phyloP scores from a whole-genome alignment of 2,113 vertebrate species.

The Accipiter virgatus region DNA sequence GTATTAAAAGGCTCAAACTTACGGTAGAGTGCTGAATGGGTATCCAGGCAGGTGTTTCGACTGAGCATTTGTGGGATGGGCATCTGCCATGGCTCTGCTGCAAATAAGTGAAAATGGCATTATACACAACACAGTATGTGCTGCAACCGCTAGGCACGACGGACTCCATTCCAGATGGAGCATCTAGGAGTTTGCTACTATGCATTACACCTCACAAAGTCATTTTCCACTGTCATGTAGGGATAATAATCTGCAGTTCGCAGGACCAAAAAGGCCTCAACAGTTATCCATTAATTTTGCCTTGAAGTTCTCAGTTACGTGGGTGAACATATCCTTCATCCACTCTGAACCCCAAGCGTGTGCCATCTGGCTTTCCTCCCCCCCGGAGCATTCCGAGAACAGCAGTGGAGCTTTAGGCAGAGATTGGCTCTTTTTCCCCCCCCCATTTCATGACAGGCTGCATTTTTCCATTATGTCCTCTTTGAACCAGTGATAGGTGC shows the following conservation, averaged over 20 bases:
- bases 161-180: not conserved
- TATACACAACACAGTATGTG: conserved; percentile 41
- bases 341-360: not conserved
- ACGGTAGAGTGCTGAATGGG: conserved; percentile 79
- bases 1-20: conserved; percentile 71
- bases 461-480: not conserved
- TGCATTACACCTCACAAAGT: not conserved
- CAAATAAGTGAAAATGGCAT: conserved; percentile 69
- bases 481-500: not conserved
- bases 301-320: not conserved
- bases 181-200: not conserved
- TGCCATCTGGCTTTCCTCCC: not conserved
- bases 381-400: not conserved
- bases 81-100: conserved; percentile 81
- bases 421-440: not conserved
- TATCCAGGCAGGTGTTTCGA: conserved; percentile 79
- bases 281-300: not conserved
- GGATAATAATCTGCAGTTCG: not conserved
- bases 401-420: not conserved
- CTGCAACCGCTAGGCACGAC: not conserved
- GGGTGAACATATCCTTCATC: not conserved
- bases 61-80: conserved; percentile 78
- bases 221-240: conserved; percentile 4
- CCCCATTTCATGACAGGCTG: not conserved
- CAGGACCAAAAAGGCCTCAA: not conserved